Base-by-base conservation (phyloP, 64 coral and sea anemone species). In the Orbicella faveolata region DNA sequence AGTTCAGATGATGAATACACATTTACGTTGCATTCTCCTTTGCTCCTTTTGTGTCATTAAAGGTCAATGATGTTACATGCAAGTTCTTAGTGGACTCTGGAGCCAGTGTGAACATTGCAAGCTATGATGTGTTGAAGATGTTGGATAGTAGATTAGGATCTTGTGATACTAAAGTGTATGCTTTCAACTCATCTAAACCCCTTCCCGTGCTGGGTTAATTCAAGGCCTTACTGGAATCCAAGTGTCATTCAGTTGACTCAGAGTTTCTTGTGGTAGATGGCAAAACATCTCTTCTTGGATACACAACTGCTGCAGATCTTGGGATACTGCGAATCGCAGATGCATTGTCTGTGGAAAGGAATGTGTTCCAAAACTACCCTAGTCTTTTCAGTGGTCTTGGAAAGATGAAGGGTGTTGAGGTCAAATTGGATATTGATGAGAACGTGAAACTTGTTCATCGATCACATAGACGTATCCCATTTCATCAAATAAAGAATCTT, bases 71-170 rank as follows among this genome's bases (percentile, higher is more conserved):
- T 68, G 33, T 54, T 55, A 78, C 68, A 41, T 90, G 88, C 70
- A 78, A 73, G 16, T 90, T 81, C 69, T 67, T 90, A 78, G 88
- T 90, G 64, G 88, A 81, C 52, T 82, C 67, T 74, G 89, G 89
- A 82, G 78, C 89, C 51, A 90, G 78, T 90, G 78, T 90, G 15
- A 82, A 89, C 88, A 80, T 89, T 89, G 77, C 80, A 11, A 89
- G 34, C 52, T 6, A 33, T n/a, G 44, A 75, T 67, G 57, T 75
- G 48, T 20, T 26, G 8, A 64, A 76, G 30, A 84, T 75, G 52
- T 52, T 75, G 67, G 52, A 77, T 15, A 51, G 75, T 19, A 83
- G 76, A 81, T 25, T 82, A 44, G 65, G 59, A 52, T 61, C 52
- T 53, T 53, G 52, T 53, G 52, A 53, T 10, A 53, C 52, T 53